phyloP scores from a whole-genome alignment of 2,888 invertebrate genomes.

The Abscondita cerata region DNA sequence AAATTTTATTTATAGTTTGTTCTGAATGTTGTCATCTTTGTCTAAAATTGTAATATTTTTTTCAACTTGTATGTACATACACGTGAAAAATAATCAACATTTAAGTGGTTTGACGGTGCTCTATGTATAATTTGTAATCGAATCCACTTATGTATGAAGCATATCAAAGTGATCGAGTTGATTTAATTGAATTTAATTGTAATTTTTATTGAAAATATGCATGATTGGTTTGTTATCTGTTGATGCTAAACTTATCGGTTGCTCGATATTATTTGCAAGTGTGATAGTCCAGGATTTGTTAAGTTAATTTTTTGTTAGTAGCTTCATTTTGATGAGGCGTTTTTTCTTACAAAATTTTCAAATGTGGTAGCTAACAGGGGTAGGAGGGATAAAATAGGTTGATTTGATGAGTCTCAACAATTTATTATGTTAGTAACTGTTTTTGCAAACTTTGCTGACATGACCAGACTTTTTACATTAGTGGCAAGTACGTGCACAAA shows the following conservation, averaged over 20 bases:
- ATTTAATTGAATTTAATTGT: background rate
- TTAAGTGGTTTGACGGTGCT: background rate
- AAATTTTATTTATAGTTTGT: too few relatives aligned
- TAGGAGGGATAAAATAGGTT: too few relatives aligned
- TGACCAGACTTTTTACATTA: background rate
- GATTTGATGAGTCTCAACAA: too few relatives aligned
- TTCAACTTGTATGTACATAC: too few relatives aligned
- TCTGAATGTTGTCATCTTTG: background rate
- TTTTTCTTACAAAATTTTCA: too few relatives aligned
- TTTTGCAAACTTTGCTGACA: background rate
- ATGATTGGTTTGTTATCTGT: too few relatives aligned
- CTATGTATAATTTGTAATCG: background rate
- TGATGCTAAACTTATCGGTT: constrained; percentile 48
- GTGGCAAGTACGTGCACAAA: too few relatives aligned
- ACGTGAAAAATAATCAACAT: constrained; percentile 28
- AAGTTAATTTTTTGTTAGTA: background rate
- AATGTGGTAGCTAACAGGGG: too few relatives aligned
- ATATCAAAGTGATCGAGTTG: background rate
- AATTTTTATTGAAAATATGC: constrained; percentile 24
- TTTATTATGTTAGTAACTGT: background rate
- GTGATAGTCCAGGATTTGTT: background rate
- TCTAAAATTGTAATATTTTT: too few relatives aligned
- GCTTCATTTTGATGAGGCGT: background rate
- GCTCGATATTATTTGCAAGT: constrained; percentile 44
- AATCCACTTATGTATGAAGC: background rate